A percentile compares a stretch with the other conserved stretches of the same genome.
These are phyloP conservation scores for Planiliza haematocheilus DNA, from an alignment of 2,113 vertebrate genomes.

Conservation along the genomic window DNA sequence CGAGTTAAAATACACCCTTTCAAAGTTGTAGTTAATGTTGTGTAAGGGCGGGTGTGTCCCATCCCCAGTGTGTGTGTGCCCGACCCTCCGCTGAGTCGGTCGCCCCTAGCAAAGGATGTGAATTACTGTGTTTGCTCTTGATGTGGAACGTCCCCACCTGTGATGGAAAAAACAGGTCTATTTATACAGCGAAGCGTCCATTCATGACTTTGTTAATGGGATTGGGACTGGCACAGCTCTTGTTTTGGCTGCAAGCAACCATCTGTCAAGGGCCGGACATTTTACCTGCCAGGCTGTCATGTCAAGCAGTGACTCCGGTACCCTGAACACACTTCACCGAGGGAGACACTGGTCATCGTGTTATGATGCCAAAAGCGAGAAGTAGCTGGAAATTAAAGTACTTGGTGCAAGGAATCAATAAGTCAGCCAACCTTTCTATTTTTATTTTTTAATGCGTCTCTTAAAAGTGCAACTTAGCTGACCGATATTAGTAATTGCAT, in stretches of 20 bases:
- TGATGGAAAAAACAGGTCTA: conserved; percentile 27
- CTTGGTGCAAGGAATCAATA: conserved; percentile 27
- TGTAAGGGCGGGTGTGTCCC: conserved; percentile 16
- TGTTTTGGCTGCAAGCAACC: conserved; percentile 48
- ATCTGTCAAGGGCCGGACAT: conserved; percentile 46
- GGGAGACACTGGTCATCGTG: conserved; percentile 14
- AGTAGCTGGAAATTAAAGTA: neutral
- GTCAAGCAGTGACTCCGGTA: conserved; percentile 20
- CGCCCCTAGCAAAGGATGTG: conserved; percentile 28
- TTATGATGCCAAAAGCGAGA: conserved; percentile 17
- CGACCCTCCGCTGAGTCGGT: conserved; percentile 13
- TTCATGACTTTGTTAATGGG: conserved; percentile 60
- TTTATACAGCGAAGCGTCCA: conserved; percentile 42
- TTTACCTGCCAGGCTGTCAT: conserved; percentile 44
- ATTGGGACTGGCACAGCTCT: conserved; percentile 43
- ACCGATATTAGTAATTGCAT: neutral
- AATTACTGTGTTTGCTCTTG: conserved; percentile 38
- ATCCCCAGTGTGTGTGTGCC: neutral
- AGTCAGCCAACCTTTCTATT: neutral
- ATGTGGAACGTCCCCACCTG: conserved; percentile 45
- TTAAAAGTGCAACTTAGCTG: neutral
- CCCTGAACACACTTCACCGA: conserved; percentile 2
- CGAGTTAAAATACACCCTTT: no score
- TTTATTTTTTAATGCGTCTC: neutral
- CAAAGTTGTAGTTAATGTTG: neutral